Conservation (phyloP, 2,113 vertebrate species). For the Isichthys henryi region DNA sequence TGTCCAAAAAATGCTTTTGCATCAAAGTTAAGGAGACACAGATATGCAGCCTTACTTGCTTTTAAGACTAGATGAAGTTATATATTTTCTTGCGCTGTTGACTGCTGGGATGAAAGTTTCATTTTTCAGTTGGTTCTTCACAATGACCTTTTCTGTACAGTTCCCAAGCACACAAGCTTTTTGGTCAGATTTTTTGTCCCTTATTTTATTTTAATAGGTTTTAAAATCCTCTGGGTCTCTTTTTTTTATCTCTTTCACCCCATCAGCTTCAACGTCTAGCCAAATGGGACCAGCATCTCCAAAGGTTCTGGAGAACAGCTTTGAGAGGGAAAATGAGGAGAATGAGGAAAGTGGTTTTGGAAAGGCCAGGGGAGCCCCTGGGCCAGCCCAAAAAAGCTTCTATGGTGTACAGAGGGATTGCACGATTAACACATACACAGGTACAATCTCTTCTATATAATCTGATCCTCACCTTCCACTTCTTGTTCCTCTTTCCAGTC, state of each 20-base stretch:
- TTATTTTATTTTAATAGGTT: background rate
- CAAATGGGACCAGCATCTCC: background rate
- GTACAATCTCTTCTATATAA: background rate
- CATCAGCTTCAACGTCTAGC: conserved; percentile 12
- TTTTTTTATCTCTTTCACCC: background rate
- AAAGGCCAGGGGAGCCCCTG: conserved; percentile 1
- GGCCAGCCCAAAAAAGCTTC: conserved; percentile 15
- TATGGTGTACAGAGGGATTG: background rate
- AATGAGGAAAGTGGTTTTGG: background rate
- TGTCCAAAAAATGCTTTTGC: background rate
- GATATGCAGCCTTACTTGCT: background rate
- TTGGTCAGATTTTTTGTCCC: background rate
- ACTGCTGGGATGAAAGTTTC: background rate
- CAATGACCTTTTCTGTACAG: background rate
- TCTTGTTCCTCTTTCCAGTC: background rate
- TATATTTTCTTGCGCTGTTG: background rate
- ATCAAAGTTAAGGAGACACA: background rate
- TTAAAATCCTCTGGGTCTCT: background rate
- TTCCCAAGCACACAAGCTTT: background rate
- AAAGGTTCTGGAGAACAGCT: conserved; percentile 24
- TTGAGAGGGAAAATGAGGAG: conserved; percentile 27
- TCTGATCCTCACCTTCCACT: background rate
- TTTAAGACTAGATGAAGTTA: background rate
- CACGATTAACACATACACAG: background rate
- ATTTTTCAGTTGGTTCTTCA: background rate